Percentiles rank a stretch among this genome's conserved stretches.
Evolutionary conservation across 2,113 vertebrate genomes (phyloP).

Genomic region (Silurus asotus): DNA sequence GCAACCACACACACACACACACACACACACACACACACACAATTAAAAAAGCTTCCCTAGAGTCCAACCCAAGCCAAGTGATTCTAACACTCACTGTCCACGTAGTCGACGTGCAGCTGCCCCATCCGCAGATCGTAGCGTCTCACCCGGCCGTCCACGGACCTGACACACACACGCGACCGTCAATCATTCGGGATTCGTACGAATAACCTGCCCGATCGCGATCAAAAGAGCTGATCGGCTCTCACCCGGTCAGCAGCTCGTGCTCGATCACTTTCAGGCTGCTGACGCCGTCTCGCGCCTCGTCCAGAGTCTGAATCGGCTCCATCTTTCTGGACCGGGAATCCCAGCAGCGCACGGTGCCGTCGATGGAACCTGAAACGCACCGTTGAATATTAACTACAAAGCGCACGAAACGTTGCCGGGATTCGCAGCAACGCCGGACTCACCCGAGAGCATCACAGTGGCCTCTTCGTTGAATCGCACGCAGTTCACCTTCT

Average conservation of each 20-base stretch:
- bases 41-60: background rate
- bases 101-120: slow-evolving; percentile 83
- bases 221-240: no score
- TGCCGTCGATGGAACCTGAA: slow-evolving; percentile 87
- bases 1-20: background rate
- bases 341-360: slow-evolving; percentile 88
- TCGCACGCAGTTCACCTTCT: slow-evolving; percentile 90
- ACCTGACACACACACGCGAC: slow-evolving; percentile 66
- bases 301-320: slow-evolving; percentile 84
- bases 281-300: slow-evolving; percentile 87
- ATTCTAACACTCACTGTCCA: slow-evolving; percentile 79
- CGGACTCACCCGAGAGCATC: slow-evolving; percentile 86
- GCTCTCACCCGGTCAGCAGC: slow-evolving; percentile 84
- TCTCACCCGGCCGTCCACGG: slow-evolving; percentile 68
- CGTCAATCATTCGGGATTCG: background rate
- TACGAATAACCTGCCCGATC: background rate
- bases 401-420: no score
- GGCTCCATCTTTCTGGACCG: slow-evolving; percentile 82
- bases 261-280: slow-evolving; percentile 84
- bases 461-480: slow-evolving; percentile 90
- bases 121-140: slow-evolving; percentile 76
- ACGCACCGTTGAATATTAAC: background rate
- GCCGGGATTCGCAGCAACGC: no score
- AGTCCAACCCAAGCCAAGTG: background rate
- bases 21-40: slow-evolving; percentile 2